These are phyloP conservation scores for Strix occidentalis DNA, from an alignment of 2,797 vertebrate genomes.

Conservation along the genomic window DNA sequence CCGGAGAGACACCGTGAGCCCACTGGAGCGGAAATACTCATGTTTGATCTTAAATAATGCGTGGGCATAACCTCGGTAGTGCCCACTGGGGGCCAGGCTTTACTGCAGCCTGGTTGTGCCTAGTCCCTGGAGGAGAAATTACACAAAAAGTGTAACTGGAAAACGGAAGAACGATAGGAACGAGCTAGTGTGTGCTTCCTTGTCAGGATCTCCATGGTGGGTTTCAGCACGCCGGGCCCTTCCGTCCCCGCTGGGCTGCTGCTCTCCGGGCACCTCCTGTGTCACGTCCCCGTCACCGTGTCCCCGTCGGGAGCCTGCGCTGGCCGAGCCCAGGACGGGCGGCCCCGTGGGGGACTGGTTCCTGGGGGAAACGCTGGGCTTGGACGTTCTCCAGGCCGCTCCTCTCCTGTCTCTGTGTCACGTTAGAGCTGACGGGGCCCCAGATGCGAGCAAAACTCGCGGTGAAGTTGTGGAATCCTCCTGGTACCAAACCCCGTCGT, in stretches of 20 bases:
- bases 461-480: fast-evolving
- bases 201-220: fast-evolving
- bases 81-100: fast-evolving
- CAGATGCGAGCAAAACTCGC: neutral
- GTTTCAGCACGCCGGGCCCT: neutral
- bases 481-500: fast-evolving
- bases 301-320: neutral
- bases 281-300: neutral
- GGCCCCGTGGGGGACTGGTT: too few relatives aligned
- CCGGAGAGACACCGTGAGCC: fast-evolving
- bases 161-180: neutral
- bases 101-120: fast-evolving
- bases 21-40: fast-evolving
- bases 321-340: too few relatives aligned
- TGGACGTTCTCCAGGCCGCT: neutral
- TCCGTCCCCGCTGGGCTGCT: fast-evolving
- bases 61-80: neutral
- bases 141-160: neutral
- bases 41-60: too few relatives aligned
- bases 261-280: neutral
- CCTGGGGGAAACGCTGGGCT: too few relatives aligned
- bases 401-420: neutral
- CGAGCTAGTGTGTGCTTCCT: neutral
- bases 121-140: neutral
- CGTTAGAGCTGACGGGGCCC: neutral